Conservation (phyloP, 1,140 invertebrate species). For the Drosophila nigromelanica region DNA sequence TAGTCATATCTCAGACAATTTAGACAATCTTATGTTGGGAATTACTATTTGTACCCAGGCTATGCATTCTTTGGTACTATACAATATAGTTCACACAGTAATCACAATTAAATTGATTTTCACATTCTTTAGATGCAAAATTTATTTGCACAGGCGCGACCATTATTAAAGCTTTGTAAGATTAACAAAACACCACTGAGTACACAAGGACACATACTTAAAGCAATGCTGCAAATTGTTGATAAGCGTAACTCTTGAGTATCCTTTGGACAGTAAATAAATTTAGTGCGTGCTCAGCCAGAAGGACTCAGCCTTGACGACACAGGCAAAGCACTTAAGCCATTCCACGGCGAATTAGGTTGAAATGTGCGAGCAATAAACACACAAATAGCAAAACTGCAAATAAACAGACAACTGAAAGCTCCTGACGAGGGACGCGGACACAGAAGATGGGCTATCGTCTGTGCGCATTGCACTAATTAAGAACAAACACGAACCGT, state of each 20-base stretch:
- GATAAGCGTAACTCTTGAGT: constrained; percentile 10
- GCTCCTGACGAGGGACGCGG: background rate
- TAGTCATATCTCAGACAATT: no score
- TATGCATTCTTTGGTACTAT: no score
- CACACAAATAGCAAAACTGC: constrained; percentile 9
- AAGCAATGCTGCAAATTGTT: constrained; percentile 14
- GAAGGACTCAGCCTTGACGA: background rate
- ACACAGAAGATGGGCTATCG: background rate
- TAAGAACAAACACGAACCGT: constrained; percentile 49
- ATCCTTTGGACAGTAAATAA: constrained; percentile 19
- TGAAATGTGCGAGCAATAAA: constrained; percentile 36
- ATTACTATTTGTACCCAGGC: background rate
- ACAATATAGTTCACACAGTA: no score
- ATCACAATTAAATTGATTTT: no score
- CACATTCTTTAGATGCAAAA: no score
- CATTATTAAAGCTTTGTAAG: background rate
- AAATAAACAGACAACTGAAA: constrained; percentile 19
- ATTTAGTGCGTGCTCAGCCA: constrained; percentile 14
- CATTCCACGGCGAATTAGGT: constrained; percentile 22
- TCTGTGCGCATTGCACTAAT: constrained; percentile 55
- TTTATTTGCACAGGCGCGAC: background rate
- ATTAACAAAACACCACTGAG: constrained; percentile 38
- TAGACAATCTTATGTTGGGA: no score
- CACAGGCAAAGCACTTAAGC: constrained; percentile 13
- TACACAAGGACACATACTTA: constrained; percentile 23